phyloP scores from a whole-genome alignment of 2,113 vertebrate species.

The Nycticebus coucang region DNA sequence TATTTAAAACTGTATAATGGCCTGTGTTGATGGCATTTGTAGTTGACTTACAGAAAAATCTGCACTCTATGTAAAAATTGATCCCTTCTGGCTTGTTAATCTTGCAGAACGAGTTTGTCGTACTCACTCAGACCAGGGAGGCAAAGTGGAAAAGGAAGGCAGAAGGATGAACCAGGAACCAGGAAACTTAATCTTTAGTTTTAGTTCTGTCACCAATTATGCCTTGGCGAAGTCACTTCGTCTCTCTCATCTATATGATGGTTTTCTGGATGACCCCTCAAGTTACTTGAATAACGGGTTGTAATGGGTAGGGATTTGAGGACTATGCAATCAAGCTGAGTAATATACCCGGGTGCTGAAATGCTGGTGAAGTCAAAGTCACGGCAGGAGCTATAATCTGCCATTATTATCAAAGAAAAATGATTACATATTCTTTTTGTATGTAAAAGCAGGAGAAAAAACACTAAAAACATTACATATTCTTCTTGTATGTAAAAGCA shows the following conservation, averaged over 20 bases:
- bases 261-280: background rate
- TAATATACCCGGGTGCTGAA: too few species aligned
- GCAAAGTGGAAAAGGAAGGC: background rate
- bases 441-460: background rate
- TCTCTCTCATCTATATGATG: background rate
- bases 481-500: background rate
- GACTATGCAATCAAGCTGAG: background rate
- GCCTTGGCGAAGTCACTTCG: background rate
- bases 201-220: background rate
- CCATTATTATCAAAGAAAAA: background rate
- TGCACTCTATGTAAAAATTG: background rate
- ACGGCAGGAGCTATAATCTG: background rate
- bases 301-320: background rate
- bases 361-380: background rate
- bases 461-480: too few species aligned
- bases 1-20: background rate
- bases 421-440: background rate
- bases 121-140: background rate
- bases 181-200: background rate
- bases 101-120: background rate
- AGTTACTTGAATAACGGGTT: background rate
- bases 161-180: background rate
- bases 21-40: background rate
- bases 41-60: constrained; percentile 7
- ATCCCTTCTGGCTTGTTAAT: background rate